Conservation (phyloP, 2,113 vertebrate genomes). For the Salvelinus fontinalis region DNA sequence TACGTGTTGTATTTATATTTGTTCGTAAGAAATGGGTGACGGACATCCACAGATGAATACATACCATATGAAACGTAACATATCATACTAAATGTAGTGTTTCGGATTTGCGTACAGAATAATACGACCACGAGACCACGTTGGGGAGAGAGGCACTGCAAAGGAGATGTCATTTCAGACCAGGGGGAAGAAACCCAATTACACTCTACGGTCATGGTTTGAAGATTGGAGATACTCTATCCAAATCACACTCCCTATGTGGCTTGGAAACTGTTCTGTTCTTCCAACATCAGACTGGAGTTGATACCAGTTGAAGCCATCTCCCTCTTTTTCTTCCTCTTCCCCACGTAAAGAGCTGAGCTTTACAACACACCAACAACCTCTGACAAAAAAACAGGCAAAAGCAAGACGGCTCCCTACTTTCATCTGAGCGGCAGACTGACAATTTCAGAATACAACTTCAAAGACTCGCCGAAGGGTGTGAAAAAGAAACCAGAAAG, state of each 20-base stretch:
- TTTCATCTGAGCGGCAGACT: neutral
- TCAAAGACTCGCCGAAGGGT: constrained; percentile 22
- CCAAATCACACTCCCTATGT: neutral
- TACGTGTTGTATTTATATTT: too few species aligned
- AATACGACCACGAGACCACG: too few species aligned
- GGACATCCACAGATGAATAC: too few species aligned
- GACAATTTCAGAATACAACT: neutral
- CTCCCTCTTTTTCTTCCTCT: neutral
- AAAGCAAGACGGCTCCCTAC: neutral
- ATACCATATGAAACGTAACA: too few species aligned
- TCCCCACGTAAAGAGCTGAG: neutral
- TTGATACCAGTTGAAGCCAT: neutral
- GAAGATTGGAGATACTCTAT: neutral
- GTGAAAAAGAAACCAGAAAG: too few species aligned
- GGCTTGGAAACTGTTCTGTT: neutral
- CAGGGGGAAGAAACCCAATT: neutral
- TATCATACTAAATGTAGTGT: too few species aligned
- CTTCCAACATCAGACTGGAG: neutral
- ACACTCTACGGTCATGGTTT: neutral
- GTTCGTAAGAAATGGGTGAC: too few species aligned
- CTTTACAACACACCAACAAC: neutral
- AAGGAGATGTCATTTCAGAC: neutral
- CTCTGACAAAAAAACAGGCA: neutral
- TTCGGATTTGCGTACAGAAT: too few species aligned
- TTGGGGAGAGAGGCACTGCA: neutral